These are phyloP conservation scores for Eupithecia subfuscata DNA, from an alignment of 2,888 invertebrate species.

Conservation along the genomic window DNA sequence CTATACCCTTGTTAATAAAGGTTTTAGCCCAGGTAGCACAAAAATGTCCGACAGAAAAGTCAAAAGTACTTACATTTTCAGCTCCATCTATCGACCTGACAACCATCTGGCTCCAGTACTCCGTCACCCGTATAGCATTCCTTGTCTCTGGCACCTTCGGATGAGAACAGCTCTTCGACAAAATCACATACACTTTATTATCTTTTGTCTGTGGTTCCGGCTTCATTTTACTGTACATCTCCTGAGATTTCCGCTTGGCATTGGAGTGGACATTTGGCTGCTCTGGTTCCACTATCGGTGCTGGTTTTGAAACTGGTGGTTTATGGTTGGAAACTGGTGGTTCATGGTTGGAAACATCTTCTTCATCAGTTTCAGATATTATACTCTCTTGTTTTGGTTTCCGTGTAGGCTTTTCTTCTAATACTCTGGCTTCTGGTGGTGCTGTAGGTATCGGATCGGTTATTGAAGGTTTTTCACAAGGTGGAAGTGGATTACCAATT, in stretches of 20 bases:
- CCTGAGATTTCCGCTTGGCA: conserved; percentile 65
- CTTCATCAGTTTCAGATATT: background rate
- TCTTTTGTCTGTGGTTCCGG: conserved; percentile 22
- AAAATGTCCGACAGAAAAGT: background rate
- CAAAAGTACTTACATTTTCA: conserved; percentile 69
- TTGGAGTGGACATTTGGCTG: conserved; percentile 64
- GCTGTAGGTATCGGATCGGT: accelerated
- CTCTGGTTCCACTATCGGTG: conserved; percentile 30
- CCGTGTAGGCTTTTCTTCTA: background rate
- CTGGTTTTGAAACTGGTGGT: background rate
- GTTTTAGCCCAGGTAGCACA: too few species aligned
- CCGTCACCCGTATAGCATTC: conserved; percentile 88
- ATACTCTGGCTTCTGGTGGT: background rate
- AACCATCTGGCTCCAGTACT: conserved; percentile 95
- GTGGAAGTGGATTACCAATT: background rate
- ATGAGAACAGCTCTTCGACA: conserved; percentile 89
- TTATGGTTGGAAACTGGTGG: background rate
- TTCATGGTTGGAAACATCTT: too few species aligned
- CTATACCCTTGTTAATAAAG: too few species aligned
- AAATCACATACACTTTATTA: conserved; percentile 65
- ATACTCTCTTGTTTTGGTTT: background rate
- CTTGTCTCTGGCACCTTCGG: conserved; percentile 87
- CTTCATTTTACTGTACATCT: conserved; percentile 42
- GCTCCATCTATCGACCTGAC: conserved; percentile 87
- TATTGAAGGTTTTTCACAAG: background rate